Conservation (phyloP, 2,797 vertebrate species). For the Falco berigora region DNA sequence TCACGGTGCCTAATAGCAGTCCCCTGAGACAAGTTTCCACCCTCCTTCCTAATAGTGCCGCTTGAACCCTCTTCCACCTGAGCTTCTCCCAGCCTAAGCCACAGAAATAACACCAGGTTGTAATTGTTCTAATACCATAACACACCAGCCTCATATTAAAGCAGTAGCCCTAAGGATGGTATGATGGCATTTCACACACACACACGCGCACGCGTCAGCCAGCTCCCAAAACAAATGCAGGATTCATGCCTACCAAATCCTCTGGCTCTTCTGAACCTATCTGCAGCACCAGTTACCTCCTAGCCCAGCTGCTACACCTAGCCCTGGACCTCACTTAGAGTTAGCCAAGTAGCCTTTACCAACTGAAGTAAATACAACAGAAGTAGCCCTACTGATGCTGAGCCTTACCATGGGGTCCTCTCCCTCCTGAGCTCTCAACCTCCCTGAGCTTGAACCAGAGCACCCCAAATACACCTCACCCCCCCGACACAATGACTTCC, state of each 20-base stretch:
- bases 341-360: not conserved
- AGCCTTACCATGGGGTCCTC: not conserved
- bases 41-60: not conserved
- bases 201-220: not conserved
- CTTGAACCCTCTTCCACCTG: not conserved
- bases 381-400: not conserved
- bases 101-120: not conserved
- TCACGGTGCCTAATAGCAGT: not conserved
- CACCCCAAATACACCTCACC: not conserved
- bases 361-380: not conserved
- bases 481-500: not conserved
- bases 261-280: not conserved
- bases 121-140: not conserved
- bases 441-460: not conserved
- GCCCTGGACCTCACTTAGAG: not conserved
- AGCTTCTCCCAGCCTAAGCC: not conserved
- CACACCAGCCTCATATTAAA: not conserved
- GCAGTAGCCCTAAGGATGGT: not conserved
- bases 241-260: not conserved
- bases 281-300: not conserved
- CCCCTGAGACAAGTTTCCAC: not conserved
- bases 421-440: not conserved
- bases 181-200: not conserved
- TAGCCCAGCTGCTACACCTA: not conserved
- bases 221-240: not conserved